phyloP scores from a whole-genome alignment of 2,888 invertebrate species.

The Heteropelma amictum region DNA sequence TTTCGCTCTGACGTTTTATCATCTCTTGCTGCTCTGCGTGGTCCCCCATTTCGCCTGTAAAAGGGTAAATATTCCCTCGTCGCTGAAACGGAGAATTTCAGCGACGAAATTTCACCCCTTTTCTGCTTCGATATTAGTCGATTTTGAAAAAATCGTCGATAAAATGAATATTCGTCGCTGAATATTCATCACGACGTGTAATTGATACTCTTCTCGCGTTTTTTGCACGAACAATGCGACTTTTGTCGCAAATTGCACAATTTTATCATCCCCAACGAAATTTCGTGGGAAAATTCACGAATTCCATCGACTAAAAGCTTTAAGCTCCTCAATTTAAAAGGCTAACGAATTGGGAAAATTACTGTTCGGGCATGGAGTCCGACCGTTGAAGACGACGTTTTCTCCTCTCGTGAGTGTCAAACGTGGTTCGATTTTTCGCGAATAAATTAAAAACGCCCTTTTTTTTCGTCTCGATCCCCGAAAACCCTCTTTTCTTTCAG shows the following conservation, averaged over 20 bases:
- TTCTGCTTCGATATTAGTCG: neutral
- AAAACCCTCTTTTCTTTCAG: slow-evolving; percentile 2
- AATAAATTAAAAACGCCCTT: neutral
- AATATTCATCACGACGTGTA: slow-evolving; percentile 2
- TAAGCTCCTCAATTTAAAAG: slow-evolving; percentile 33
- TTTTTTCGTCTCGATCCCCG: neutral
- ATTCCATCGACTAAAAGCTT: neutral
- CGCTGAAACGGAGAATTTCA: neutral
- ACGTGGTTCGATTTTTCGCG: neutral
- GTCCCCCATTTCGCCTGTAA: slow-evolving; percentile 29
- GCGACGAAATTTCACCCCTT: neutral
- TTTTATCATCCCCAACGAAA: neutral
- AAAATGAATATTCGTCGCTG: neutral
- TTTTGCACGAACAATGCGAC: neutral
- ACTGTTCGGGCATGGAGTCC: slow-evolving; percentile 24
- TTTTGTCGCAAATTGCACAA: neutral
- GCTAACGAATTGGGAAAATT: slow-evolving; percentile 38
- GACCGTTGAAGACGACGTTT: slow-evolving; percentile 5
- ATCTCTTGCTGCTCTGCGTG: slow-evolving; percentile 10
- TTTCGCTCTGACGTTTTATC: slow-evolving; percentile 2
- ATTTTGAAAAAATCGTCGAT: neutral
- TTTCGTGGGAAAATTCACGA: neutral
- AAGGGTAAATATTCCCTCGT: slow-evolving; percentile 21
- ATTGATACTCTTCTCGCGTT: neutral
- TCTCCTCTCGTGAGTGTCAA: slow-evolving; percentile 20